phyloP scores from a whole-genome alignment of 2,113 vertebrate genomes.

The Rhabdomys dilectus region DNA sequence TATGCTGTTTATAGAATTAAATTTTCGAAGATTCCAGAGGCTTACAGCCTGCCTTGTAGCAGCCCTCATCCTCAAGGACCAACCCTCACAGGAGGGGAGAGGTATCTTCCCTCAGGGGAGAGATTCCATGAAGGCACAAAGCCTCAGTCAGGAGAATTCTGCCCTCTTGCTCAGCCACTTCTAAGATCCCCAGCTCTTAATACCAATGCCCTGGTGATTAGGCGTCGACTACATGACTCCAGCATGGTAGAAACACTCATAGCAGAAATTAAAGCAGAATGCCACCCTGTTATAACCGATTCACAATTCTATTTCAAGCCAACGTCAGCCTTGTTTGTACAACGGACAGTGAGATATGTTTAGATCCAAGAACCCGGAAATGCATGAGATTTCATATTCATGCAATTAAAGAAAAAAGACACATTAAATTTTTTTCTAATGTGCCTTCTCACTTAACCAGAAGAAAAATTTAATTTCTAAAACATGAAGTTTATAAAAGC shows the following conservation, averaged over 20 bases:
- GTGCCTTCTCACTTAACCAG: not conserved
- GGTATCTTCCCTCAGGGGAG: too few species aligned
- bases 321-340: not conserved
- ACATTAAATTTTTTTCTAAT: not conserved
- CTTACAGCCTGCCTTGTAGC: not conserved
- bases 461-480: not conserved
- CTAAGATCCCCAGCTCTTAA: not conserved
- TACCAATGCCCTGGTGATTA: not conserved
- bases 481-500: not conserved
- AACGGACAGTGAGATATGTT: conserved; percentile 16
- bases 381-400: not conserved
- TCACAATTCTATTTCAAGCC: conserved; percentile 41
- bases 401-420: not conserved
- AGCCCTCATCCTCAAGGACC: not conserved
- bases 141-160: not conserved
- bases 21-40: not conserved
- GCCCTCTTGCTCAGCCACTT: not conserved
- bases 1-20: not conserved
- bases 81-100: not conserved
- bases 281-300: not conserved
- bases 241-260: not conserved
- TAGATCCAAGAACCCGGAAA: conserved; percentile 23
- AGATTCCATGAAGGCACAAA: not conserved
- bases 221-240: not conserved
- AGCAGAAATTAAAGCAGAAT: not conserved